Percentiles rank a stretch among this genome's conserved stretches.
Evolutionary conservation across 2,797 vertebrate genomes (phyloP).

Genomic region (Uromys caudimaculatus): DNA sequence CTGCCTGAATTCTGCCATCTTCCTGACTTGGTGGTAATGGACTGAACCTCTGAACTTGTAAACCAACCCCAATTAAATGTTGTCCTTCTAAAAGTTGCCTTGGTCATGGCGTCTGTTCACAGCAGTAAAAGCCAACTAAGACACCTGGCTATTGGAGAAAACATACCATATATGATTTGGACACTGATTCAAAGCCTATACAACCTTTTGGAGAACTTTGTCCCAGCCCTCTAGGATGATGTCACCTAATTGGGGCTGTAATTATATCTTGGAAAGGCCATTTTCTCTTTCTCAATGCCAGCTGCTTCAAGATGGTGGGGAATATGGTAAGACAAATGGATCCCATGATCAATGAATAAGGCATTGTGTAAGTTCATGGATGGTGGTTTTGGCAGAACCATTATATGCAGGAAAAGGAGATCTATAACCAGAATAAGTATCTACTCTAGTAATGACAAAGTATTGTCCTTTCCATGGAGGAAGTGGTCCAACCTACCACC

Average conservation of each 20-base stretch:
- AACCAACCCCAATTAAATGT: too few species aligned
- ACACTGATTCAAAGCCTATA: neutral
- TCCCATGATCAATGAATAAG: neutral
- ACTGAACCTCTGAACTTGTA: too few species aligned
- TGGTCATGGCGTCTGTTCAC: too few species aligned
- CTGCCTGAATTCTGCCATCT: too few species aligned
- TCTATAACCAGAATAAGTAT: neutral
- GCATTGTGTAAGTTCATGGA: neutral
- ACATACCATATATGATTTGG: neutral
- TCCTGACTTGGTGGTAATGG: too few species aligned
- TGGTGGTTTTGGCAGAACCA: neutral
- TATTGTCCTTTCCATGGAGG: neutral
- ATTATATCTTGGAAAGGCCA: neutral
- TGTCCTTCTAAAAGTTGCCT: too few species aligned
- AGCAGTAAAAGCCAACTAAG: too few species aligned
- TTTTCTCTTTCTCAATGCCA: neutral
- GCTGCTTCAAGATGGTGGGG: neutral
- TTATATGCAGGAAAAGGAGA: neutral
- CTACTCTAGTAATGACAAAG: neutral
- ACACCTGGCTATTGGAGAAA: neutral
- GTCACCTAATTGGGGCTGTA: neutral
- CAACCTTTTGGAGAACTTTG: neutral
- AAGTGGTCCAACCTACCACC: neutral
- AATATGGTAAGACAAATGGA: neutral
- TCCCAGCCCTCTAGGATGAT: neutral